Percentiles rank a stretch among this genome's conserved stretches.
Evolutionary conservation across 2,797 vertebrate species (phyloP).

Genomic region (Myioborus melanocephalus): DNA sequence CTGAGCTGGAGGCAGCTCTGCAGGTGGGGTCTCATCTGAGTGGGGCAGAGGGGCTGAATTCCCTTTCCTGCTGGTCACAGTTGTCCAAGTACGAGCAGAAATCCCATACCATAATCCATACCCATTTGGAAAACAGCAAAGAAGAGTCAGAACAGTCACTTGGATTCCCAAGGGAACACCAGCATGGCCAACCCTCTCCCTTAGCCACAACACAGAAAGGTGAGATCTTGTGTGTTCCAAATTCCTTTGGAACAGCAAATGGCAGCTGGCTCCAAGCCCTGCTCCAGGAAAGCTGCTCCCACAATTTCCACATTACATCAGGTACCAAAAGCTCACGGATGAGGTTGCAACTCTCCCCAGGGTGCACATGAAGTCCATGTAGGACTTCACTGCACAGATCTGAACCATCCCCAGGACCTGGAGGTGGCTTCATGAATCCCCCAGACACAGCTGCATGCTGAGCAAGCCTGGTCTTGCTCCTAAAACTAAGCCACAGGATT

Average conservation of each 20-base stretch:
- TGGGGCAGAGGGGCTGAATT: rapidly evolving
- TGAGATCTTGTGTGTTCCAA: not conserved
- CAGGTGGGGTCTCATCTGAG: not conserved
- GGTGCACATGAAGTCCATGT: not conserved
- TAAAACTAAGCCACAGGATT: not conserved
- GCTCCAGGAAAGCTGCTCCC: not conserved
- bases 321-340: rapidly evolving
- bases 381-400: not conserved
- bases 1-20: not conserved
- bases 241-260: not conserved
- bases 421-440: not conserved
- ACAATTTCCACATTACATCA: rapidly evolving
- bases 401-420: not conserved
- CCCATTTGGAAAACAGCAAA: not conserved
- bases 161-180: not conserved
- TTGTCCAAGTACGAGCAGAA: not conserved
- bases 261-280: not conserved
- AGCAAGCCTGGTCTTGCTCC: not conserved
- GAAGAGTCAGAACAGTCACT: not conserved
- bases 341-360: rapidly evolving
- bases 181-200: not conserved
- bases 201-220: rapidly evolving
- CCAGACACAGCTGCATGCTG: not conserved
- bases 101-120: not conserved
- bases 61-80: not conserved